Base-by-base conservation (phyloP, 2,113 vertebrate genomes). In the Maccullochella peelii region DNA sequence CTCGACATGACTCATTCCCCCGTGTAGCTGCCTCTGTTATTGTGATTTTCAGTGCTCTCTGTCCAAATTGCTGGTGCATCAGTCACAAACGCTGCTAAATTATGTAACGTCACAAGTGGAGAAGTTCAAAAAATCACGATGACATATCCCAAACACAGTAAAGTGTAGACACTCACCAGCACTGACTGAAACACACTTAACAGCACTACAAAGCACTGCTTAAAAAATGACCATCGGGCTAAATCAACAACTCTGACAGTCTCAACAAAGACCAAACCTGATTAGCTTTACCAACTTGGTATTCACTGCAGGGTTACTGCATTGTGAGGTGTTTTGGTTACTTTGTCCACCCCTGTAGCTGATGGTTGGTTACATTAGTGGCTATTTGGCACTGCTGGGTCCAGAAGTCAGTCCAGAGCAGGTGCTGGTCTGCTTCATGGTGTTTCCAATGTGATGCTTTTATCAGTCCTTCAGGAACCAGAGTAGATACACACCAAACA, bases 51-150 rank as follows among this genome's bases (percentile, higher is more conserved):
- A 38, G 74, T 50, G 73, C 59, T 77, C 77, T 82, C 84, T 67
- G 63, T 50, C 27, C 75, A 78, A 90, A 80, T n/a, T 61, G 12
- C 75, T 30, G 63, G 55, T 77, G 85, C 88, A 59, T 85, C 86
- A 81, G 80, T 75, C 68, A 66, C 79, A 69, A 68, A 81, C 47
- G 55, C 84, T 54, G 61, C 69, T 49, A 68, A 49, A 50, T 89
- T 84, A 87, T 9, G 72, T 87, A 84, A 93, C 33, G 12, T 66
- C 72, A 78, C 55, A 79, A 80, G 88, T 88, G 89, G 83, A 69
- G 27, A 81, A 67, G 76, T 75, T 83, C 21, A 71, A 78, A 83
- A 79, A 73, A 72, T 49, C 55, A 85, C 20, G 25, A 58, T 74
- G 33, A 74, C 57, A 33, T 36, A 66, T 27, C 61, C n/a, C 25